Conservation (phyloP, 1,140 invertebrate species). For the Heliconius eleuchia region DNA sequence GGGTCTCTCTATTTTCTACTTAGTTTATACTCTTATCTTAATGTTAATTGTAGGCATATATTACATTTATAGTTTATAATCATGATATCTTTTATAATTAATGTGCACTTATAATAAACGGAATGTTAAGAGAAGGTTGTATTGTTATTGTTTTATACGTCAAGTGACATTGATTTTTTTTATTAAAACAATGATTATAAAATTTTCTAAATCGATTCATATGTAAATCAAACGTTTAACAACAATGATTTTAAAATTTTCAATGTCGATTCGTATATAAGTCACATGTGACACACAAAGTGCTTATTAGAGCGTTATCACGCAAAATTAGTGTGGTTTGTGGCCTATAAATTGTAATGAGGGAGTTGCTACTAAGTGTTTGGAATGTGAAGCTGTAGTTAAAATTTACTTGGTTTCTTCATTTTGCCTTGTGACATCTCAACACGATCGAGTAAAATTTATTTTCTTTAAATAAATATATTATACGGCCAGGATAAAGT, state of each 20-base stretch:
- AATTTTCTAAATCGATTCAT: neutral
- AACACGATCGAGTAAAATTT: neutral
- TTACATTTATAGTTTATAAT: too few relatives aligned
- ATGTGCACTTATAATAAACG: too few relatives aligned
- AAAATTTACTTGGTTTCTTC: neutral
- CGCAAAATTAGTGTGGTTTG: slow-evolving; percentile 21
- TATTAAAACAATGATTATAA: neutral
- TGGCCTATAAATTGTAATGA: slow-evolving; percentile 16
- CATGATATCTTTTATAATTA: too few relatives aligned
- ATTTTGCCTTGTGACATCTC: neutral
- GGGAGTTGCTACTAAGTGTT: slow-evolving; percentile 8
- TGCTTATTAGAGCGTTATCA: slow-evolving; percentile 27
- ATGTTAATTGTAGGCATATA: too few relatives aligned
- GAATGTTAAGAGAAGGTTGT: too few relatives aligned
- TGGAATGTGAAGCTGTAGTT: neutral
- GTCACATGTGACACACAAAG: slow-evolving; percentile 5
- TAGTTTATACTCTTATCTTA: too few relatives aligned
- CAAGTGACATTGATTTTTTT: too few relatives aligned
- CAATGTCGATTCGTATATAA: neutral
- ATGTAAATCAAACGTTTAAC: neutral
- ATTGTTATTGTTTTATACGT: too few relatives aligned
- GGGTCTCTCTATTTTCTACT: too few relatives aligned
- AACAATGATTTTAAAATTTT: neutral
- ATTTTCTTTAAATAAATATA: too few relatives aligned
- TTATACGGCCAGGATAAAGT: too few relatives aligned